phyloP scores from a whole-genome alignment of 2,888 invertebrate species.

The Spodoptera exigua region DNA sequence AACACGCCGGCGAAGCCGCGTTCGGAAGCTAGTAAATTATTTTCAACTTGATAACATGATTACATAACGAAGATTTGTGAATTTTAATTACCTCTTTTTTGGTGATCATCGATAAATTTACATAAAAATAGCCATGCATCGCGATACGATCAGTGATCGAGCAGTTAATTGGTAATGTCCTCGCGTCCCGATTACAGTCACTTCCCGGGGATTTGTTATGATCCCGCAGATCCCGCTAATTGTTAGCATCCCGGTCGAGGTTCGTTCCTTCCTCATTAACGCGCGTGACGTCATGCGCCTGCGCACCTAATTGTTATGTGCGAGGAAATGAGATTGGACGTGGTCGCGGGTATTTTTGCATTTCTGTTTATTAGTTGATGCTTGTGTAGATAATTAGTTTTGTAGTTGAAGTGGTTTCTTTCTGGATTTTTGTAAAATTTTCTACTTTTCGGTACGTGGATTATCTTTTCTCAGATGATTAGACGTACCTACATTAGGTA shows the following conservation, averaged over 20 bases:
- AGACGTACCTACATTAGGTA: too few relatives aligned
- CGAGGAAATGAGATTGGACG: constrained; percentile 52
- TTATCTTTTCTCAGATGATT: too few relatives aligned
- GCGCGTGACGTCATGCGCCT: constrained; percentile 64
- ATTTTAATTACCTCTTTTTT: too few relatives aligned
- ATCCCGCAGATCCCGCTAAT: constrained; percentile 85
- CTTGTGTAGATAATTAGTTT: not conserved
- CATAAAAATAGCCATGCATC: constrained; percentile 4
- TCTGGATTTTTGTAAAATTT: not conserved
- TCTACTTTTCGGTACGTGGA: too few relatives aligned
- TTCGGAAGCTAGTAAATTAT: too few relatives aligned
- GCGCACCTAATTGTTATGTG: constrained; percentile 60
- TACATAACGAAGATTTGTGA: too few relatives aligned
- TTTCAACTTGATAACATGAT: too few relatives aligned
- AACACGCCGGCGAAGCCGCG: too few relatives aligned
- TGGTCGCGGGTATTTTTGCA: constrained; percentile 30
- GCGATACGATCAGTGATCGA: constrained; percentile 47
- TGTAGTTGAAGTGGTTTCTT: not conserved
- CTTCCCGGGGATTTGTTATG: constrained; percentile 88
- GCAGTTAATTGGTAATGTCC: constrained; percentile 63
- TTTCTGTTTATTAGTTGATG: constrained; percentile 10
- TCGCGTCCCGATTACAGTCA: constrained; percentile 76
- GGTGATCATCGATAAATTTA: too few relatives aligned
- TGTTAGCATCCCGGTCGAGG: constrained; percentile 86
- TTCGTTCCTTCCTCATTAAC: constrained; percentile 87